Base-by-base conservation (phyloP, 2,888 invertebrate genomes). In the Drosophila mayaguana region DNA sequence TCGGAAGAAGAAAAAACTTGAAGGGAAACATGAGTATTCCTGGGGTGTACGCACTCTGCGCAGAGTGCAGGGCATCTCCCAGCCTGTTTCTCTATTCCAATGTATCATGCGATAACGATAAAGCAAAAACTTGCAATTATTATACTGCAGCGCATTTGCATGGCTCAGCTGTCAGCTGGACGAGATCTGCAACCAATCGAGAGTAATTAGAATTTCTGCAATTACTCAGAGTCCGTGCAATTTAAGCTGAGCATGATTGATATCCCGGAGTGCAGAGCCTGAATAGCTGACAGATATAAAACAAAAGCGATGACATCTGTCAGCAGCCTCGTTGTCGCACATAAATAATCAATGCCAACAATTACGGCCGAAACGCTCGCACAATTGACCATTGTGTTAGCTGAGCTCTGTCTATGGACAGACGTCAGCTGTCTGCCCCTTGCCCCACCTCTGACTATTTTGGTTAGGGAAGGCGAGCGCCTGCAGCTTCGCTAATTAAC, bases 221-320 rank as follows among this genome's bases (percentile, higher is more conserved):
- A 57, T 59, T 72, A 43, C 28, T n/a, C 11, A 42, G 20, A 43
- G 16, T 43, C 54, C 16, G 18, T 5, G 36, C 42, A 59, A 45
- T 50, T 75, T 38, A 22, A 42, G 45, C 38, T n/a, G 14, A 28
- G 22, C 48, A 54, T 78, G 73, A 78, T 78, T 68, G 78, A 68
- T 78, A 51, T 25, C 25, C 46, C 34, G 40, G 71, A 50, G 63
- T 62, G 46, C 51, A 32, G 42, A 42, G 69, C 57, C 63, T 73
- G 67, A 45, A 55, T 71, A 51, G 63, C 54, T 75, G 78, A 62
- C 84, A 85, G 70, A 66, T 63, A 67, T 70, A 67, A 68, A 75
- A 87, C 85, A 82, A 84, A 74, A 54, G 80, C 71, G 18, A 68
- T 67, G 72, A 84, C 81, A 87, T 66, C 75, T 81, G 73, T 75